phyloP scores from a whole-genome alignment of 2,888 invertebrate genomes.

The Pseudococcus jackbeardsleyi region DNA sequence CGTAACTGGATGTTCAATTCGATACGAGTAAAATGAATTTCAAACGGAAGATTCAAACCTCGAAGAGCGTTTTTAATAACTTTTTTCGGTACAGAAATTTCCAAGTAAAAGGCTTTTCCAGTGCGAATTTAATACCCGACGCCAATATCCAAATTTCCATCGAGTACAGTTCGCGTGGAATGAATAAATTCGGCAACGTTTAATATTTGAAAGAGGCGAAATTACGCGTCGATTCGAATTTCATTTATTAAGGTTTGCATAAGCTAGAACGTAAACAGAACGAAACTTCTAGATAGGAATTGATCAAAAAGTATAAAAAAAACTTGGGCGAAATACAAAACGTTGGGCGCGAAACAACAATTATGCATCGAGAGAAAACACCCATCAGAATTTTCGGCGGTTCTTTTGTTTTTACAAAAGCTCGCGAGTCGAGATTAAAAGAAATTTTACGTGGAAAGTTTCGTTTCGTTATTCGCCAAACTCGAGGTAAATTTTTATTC shows the following conservation, averaged over 20 bases:
- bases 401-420: conserved; percentile 23
- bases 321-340: neutral
- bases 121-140: too few relatives aligned
- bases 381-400: neutral
- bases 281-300: neutral
- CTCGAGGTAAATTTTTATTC: conserved; percentile 26
- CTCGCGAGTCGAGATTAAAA: conserved; percentile 26
- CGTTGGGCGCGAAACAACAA: neutral
- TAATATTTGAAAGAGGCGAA: neutral
- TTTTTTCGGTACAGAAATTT: too few relatives aligned
- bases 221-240: neutral
- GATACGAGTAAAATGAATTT: too few relatives aligned
- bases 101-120: too few relatives aligned
- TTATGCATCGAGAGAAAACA: conserved; percentile 5
- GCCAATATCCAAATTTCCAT: too few relatives aligned
- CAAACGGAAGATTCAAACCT: too few relatives aligned
- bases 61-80: too few relatives aligned
- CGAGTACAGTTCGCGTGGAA: too few relatives aligned
- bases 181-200: too few relatives aligned
- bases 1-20: too few relatives aligned
- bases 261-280: neutral
- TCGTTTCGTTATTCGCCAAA: neutral
- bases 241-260: conserved; percentile 32
- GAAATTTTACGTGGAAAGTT: conserved; percentile 14
- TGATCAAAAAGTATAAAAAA: neutral